Percentiles rank a stretch among this genome's conserved stretches.
Evolutionary conservation across 2,888 invertebrate genomes (phyloP).

Genomic region (Phania funesta): DNA sequence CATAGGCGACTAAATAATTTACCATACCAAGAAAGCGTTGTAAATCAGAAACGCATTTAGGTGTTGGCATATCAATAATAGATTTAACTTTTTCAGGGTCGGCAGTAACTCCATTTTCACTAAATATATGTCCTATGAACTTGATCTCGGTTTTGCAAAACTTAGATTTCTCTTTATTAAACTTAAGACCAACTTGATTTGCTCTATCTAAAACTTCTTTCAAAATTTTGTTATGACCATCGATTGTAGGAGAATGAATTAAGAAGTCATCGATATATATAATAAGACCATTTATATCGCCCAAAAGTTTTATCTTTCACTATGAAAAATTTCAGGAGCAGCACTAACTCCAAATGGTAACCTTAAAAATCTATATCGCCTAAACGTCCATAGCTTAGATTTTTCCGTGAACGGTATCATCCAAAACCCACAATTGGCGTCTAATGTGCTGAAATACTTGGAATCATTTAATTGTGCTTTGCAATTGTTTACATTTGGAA

Average conservation of each 20-base stretch:
- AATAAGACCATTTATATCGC: too few species aligned
- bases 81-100: constrained; percentile 37
- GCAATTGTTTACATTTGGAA: constrained; percentile 50
- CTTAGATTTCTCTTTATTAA: not conserved
- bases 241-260: constrained; percentile 18
- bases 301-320: constrained; percentile 1
- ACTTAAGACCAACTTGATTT: constrained; percentile 36
- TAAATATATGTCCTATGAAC: not conserved
- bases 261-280: constrained; percentile 63
- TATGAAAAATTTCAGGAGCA: constrained; percentile 53
- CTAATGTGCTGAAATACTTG: constrained; percentile 51
- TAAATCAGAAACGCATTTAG: constrained; percentile 1
- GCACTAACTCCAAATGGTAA: constrained; percentile 58
- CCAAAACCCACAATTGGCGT: constrained; percentile 66
- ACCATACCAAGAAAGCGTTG: constrained; percentile 58
- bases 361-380: constrained; percentile 38
- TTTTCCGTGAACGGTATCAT: constrained; percentile 67
- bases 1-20: constrained; percentile 68
- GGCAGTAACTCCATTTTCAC: too few species aligned
- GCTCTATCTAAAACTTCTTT: too few species aligned
- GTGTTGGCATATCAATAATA: constrained; percentile 18
- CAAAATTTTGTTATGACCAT: not conserved
- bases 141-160: not conserved
- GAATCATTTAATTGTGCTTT: constrained; percentile 55
- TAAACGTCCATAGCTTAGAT: constrained; percentile 64